Base-by-base conservation (phyloP, 2,797 vertebrate species). In the Pampus argenteus region DNA sequence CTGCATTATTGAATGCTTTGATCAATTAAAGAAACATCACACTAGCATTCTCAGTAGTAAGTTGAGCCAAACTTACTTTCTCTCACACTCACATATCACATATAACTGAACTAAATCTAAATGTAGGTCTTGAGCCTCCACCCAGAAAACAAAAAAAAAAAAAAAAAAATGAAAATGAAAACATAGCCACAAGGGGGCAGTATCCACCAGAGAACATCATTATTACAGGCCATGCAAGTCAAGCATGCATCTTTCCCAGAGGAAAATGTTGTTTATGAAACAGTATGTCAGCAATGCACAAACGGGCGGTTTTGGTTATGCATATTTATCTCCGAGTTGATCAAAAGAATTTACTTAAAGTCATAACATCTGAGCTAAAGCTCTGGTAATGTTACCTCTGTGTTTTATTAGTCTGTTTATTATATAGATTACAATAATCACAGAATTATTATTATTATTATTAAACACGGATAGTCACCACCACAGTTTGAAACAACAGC, bases 101-200 rank as follows among this genome's bases (percentile, higher is more conserved):
- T n/a, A n/a, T n/a, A n/a, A n/a, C n/a, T 49, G 42, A 6, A 23
- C 3, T 8, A 18, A 15, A 26, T 65, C 5, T 40, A 1, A 25
- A 61, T 2, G n/a, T n/a, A 28, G 50, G 14, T 31, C 4, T 49
- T 17, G 3, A 20, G 2, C 1, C 1, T 2, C 7, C 0, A 8
- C 5, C 34, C 1, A 59, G 2, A 18, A 34, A 17, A 50, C 38
- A 36, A n/a, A 59, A 45, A 36, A 13, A 2, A 45, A 36, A 13
- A 2, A n/a, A n/a, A n/a, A n/a, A n/a, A n/a, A n/a, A n/a, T n/a
- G n/a, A n/a, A n/a, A 14, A 11, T 9, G 23, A 2, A 13, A 5
- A 42, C 10, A 13, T 0, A 17, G 9, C 81, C 93, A 92, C 86
- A 56, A 74, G 88, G 67, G 71, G 86, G 81, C 86, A 86, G 76